Evolutionary conservation across 2,888 invertebrate species (phyloP).

Genomic region (Trachelus iudaicus): DNA sequence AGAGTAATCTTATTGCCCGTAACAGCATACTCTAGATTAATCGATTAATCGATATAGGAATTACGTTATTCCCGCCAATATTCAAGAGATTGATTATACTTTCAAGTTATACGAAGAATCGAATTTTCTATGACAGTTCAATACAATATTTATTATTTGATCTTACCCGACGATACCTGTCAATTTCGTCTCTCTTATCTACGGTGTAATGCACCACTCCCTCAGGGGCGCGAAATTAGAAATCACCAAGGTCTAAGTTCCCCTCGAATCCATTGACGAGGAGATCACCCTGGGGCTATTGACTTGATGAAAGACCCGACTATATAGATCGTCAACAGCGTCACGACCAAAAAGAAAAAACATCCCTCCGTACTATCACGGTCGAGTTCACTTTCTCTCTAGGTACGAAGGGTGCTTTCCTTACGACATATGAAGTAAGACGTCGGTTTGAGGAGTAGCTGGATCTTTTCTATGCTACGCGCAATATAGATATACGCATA

Average conservation of each 20-base stretch:
- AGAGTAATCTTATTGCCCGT: neutral
- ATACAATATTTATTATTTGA: neutral
- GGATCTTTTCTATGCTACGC: neutral
- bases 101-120: neutral
- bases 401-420: neutral
- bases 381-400: neutral
- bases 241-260: neutral
- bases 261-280: neutral
- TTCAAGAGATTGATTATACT: neutral
- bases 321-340: neutral
- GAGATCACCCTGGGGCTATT: neutral
- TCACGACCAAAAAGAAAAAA: neutral
- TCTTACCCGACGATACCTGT: neutral
- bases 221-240: neutral
- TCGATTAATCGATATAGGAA: neutral
- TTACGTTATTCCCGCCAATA: neutral
- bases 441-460: neutral
- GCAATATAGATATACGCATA: neutral
- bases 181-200: neutral
- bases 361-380: neutral
- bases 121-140: neutral
- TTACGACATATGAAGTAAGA: neutral
- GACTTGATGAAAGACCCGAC: neutral
- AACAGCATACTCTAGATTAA: neutral
- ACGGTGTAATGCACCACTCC: neutral